These are phyloP conservation scores for Eugnorisma glareosa DNA, from an alignment of 2,888 invertebrate genomes.

Conservation along the genomic window DNA sequence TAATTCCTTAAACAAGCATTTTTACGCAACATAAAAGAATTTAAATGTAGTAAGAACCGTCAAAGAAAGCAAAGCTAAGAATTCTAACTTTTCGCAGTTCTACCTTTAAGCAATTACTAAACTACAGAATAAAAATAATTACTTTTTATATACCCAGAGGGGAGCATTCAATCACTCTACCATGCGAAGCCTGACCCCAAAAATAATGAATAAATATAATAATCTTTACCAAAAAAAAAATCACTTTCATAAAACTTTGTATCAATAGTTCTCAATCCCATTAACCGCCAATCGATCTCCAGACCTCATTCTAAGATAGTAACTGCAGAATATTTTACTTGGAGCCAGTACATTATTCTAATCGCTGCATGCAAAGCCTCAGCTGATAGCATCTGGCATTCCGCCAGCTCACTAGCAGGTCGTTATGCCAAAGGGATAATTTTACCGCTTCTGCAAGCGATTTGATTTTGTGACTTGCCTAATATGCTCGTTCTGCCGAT, in stretches of 20 bases:
- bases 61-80: too few relatives aligned
- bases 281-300: slow-evolving; percentile 36
- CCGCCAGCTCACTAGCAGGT: slow-evolving; percentile 69
- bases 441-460: slow-evolving; percentile 73
- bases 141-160: too few relatives aligned
- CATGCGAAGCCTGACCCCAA: too few relatives aligned
- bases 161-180: too few relatives aligned
- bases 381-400: slow-evolving; percentile 70
- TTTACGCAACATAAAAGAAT: too few relatives aligned
- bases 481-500: slow-evolving; percentile 71
- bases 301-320: slow-evolving; percentile 35
- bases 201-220: too few relatives aligned
- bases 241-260: neutral
- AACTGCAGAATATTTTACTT: slow-evolving; percentile 66
- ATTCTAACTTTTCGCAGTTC: too few relatives aligned
- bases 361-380: slow-evolving; percentile 70
- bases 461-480: slow-evolving; percentile 78
- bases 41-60: too few relatives aligned
- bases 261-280: neutral
- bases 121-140: too few relatives aligned
- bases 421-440: slow-evolving; percentile 74
- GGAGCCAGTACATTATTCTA: slow-evolving; percentile 72
- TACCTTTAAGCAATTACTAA: too few relatives aligned
- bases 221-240: too few relatives aligned
- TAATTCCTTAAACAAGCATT: too few relatives aligned